Percentiles rank a stretch among this genome's conserved stretches.
phyloP scores from a whole-genome alignment of 1,140 invertebrate species.

The Colletes gigas region DNA sequence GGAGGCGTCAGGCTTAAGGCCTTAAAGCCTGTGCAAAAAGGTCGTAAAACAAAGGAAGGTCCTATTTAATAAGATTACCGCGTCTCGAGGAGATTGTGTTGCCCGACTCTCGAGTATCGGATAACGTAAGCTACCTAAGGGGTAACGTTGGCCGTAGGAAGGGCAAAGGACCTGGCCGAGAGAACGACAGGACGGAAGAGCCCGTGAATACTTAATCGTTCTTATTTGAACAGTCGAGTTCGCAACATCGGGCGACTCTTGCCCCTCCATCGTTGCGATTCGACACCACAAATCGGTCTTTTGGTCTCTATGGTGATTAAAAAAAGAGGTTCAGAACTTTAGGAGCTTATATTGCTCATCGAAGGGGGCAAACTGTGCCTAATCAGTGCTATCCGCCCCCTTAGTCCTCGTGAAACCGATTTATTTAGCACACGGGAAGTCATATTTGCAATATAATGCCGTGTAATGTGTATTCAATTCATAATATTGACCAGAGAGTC shows the following conservation, averaged over 20 bases:
- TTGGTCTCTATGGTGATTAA: too few relatives aligned
- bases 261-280: background rate
- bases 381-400: too few relatives aligned
- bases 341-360: too few relatives aligned
- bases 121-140: slow-evolving; percentile 66
- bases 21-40: slow-evolving; percentile 73
- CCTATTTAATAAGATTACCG: slow-evolving; percentile 75
- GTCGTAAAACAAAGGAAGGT: slow-evolving; percentile 73
- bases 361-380: too few relatives aligned
- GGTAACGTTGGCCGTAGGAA: slow-evolving; percentile 33
- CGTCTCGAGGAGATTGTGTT: slow-evolving; percentile 70
- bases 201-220: slow-evolving; percentile 40
- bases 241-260: background rate
- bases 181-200: slow-evolving; percentile 24
- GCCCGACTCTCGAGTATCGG: slow-evolving; percentile 69
- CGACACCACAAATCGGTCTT: too few relatives aligned
- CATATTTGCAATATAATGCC: too few relatives aligned
- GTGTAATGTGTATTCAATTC: too few relatives aligned
- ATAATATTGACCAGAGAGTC: too few relatives aligned
- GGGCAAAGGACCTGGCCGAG: background rate
- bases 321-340: too few relatives aligned
- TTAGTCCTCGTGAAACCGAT: too few relatives aligned
- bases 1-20: slow-evolving; percentile 63
- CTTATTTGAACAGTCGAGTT: slow-evolving; percentile 45
- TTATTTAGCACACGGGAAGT: too few relatives aligned